Conservation (phyloP, 2,797 vertebrate species). For the Enteromius afrohamiltoni region DNA sequence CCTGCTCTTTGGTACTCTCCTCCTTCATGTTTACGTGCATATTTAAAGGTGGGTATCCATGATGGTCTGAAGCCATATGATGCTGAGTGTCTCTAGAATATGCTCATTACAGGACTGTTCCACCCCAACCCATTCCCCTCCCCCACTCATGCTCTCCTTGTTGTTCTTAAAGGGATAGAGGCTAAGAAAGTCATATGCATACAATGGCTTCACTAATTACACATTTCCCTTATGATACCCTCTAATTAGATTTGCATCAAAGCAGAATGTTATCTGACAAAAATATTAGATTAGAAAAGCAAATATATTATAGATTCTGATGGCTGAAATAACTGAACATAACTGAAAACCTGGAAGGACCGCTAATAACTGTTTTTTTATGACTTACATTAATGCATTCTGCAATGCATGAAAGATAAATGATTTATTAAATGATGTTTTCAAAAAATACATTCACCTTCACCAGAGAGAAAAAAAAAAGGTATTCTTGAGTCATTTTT, state of each 20-base stretch:
- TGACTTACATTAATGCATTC: neutral
- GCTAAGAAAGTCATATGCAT: slow-evolving; percentile 70
- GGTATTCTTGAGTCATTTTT: neutral
- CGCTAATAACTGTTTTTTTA: neutral
- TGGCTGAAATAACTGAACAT: too few species aligned
- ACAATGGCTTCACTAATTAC: slow-evolving; percentile 22
- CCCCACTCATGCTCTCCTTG: slow-evolving; percentile 72
- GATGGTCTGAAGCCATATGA: slow-evolving; percentile 77
- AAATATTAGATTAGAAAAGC: neutral
- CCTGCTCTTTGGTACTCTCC: slow-evolving; percentile 63
- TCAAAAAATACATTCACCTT: neutral
- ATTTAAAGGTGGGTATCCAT: slow-evolving; percentile 67
- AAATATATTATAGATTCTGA: neutral
- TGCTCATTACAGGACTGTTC: slow-evolving; percentile 83
- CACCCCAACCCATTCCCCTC: slow-evolving; percentile 77
- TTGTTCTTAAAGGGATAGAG: slow-evolving; percentile 91
- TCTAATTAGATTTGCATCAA: neutral
- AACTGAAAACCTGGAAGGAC: neutral
- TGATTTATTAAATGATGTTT: neutral
- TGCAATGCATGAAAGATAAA: neutral
- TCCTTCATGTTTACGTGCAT: slow-evolving; percentile 52
- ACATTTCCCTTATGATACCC: neutral
- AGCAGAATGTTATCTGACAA: neutral
- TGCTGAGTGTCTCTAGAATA: slow-evolving; percentile 78
- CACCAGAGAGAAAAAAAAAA: neutral